Base-by-base conservation (phyloP, 2,888 invertebrate genomes). In the Andrena marginata region DNA sequence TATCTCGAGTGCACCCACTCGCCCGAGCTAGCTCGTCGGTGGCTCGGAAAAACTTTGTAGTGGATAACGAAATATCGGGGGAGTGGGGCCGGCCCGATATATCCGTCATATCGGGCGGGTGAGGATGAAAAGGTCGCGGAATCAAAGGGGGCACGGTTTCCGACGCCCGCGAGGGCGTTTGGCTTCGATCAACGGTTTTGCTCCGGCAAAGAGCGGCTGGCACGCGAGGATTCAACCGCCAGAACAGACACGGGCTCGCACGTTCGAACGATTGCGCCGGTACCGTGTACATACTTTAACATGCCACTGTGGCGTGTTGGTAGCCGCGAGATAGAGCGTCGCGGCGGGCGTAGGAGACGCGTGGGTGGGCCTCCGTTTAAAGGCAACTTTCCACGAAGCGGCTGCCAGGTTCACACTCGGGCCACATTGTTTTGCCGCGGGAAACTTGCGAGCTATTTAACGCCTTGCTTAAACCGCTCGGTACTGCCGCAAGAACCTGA, bases 391-490 rank as follows among this genome's bases (percentile, higher is more conserved):
- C 77, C 56, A 76, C 74, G 77, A 59, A 77, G 78, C 85, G 80
- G 77, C 89, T 89, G 89, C 90, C 88, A 89, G 89, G 86, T 91
- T 92, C 91, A 89, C 90, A 92, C 90, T 88, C 85, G 86, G 77
- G 88, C 89, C 91, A 89, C 91, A 92, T 93, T 93, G 93, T 93
- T 93, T 91, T 91, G 89, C 90, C 78, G 85, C 80, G 86, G 87
- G 85, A 90, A 93, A 93, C 91, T 93, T 92, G 91, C 90, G 82
- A 92, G 93, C 92, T 92, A 92, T 93, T 93, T 91, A 93, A 92
- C 92, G 93, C 92, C 90, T 90, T 89, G 91, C 90, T 86, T 89
- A 87, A 90, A 90, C 91, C 88, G 89, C 90, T 85, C 87, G 85
- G 87, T 82, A 86, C 83, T 80, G 84, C 84, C 85, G 75, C 89